Conservation (phyloP, 2,797 vertebrate genomes). For the Allobates femoralis region DNA sequence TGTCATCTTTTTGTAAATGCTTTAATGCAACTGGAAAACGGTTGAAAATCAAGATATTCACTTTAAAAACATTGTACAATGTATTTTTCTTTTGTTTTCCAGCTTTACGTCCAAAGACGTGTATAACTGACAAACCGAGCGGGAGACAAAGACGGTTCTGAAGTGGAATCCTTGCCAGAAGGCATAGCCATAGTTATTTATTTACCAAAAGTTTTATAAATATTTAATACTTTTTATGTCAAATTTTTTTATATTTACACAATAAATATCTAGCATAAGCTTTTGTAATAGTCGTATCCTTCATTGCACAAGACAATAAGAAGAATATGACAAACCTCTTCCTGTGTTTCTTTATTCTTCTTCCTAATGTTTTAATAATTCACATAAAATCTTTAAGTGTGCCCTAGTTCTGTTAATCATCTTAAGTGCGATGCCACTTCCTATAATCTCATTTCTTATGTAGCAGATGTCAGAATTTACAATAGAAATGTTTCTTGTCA, state of each 20-base stretch:
- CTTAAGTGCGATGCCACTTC: not conserved
- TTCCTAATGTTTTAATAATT: not conserved
- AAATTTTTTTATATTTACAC: constrained; percentile 12
- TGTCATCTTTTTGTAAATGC: too few species aligned
- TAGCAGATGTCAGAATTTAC: not conserved
- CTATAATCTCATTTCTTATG: not conserved
- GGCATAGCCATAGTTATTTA: constrained; percentile 17
- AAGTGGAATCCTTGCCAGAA: constrained; percentile 43
- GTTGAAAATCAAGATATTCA: too few species aligned
- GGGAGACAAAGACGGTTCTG: constrained; percentile 82
- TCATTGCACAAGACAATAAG: not conserved
- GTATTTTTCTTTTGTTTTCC: constrained; percentile 40
- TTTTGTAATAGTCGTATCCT: not conserved
- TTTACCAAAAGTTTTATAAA: constrained; percentile 34
- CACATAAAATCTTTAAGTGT: constrained; percentile 6
- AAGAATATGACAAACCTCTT: not conserved
- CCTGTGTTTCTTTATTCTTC: not conserved
- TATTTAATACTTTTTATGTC: constrained; percentile 22
- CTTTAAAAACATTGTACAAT: too few species aligned
- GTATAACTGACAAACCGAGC: constrained; percentile 85
- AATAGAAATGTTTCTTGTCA: not conserved
- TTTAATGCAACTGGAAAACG: too few species aligned
- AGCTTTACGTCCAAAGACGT: constrained; percentile 96
- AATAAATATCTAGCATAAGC: constrained; percentile 10
- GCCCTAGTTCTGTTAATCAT: not conserved